Evolutionary conservation across 2,113 vertebrate genomes (phyloP), one percentile per base, ranked within the genome.

Genomic region (Trematocara unimaculatum): DNA sequence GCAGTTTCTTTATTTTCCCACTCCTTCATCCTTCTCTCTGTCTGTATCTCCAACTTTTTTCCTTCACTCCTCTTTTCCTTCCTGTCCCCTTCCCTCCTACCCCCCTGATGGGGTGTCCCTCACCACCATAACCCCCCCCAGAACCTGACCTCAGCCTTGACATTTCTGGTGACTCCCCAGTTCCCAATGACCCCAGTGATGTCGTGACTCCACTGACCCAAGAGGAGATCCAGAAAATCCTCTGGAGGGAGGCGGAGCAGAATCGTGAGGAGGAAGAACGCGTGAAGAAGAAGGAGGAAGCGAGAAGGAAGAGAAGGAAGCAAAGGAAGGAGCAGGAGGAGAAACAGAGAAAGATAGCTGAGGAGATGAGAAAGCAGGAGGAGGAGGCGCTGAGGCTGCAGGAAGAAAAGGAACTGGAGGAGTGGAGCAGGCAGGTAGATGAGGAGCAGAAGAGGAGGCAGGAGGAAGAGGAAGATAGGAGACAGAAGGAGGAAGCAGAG

Each of bases 161-260:
- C 89, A 81, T 97, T 89, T 98, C 98, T 95, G 98, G 97, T 87
- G 96, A 98, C 93, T 97, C 96, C 92, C 95, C 97, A 96, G 96
- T 96, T 81, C 95, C 95, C 91, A 97, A 77, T 8, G 94, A 97
- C 84, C 90, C 89, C 1, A 84, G 81, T 4, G 86, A 88, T 3
- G 1, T 55, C 2, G 38, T 87, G 83, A 79, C 88, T 17, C 88
- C 74, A 8, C 84, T 2, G 77, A 93, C 84, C 53, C 94, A 86
- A 23, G 91, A 70, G 84, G 93, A 96, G 88, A 95, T 91, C 51
- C 92, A 96, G 47, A 56, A 90, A 62, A 84, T 90, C 42, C 45
- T 95, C 11, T 93, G 91, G 92, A 38, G 87, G 29, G 93, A 96
- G 60, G 94, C 93, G 72, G 80, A 94, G 92, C 92, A 94, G 85